Evolutionary conservation across 1,140 invertebrate species (phyloP), one percentile per base, ranked within the genome.

Genomic region (Achroia grisella): DNA sequence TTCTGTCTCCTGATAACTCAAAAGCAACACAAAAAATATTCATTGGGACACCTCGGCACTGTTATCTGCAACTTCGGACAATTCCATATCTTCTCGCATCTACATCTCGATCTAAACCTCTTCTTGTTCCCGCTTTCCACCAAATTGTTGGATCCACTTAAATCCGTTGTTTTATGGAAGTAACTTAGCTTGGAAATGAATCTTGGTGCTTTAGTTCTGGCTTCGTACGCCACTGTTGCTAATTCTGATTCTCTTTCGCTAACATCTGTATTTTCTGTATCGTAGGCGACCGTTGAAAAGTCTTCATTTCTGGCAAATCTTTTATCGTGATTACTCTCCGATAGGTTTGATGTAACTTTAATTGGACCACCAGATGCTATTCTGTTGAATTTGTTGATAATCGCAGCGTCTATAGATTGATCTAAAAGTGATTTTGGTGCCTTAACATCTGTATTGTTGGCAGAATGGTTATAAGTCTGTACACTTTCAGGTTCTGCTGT

Each of bases 11-110:
- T 2, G 15, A 4, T 35, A 2, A 2, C 10, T 37, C 32, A 51
- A 48, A 82, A 79, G 57, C 85, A 87, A 43, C 85, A 87, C 60
- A 86, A 51, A 40, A 86, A 87, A 39, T 85, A 79, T 39, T 87
- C 85, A 10, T 78, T 54, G 0, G 85, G 85, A 56, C 85, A 87
- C n/a, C 85, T 55, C 1, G 81, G 81, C 10, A 86, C 78, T 0
- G 76, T 73, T 8, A 87, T 83, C 44, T 87, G 83, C 10, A 87
- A 39, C 42, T 84, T 86, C 0, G 80, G 81, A 47, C 85, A 87
- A 45, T 87, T 86, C 65, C 72, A 79, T n/a, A 87, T 85, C 35
- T 76, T 83, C 34, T 80, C 80, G 37, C 85, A 87, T 6, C 83
- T 49, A 47, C 85, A 87, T 13, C 63, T 53, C 1, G 80, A 85